Percentiles rank a stretch among this genome's conserved stretches.
Conservation (phyloP, 2,888 invertebrate genomes). For the Deroplatys truncata region DNA sequence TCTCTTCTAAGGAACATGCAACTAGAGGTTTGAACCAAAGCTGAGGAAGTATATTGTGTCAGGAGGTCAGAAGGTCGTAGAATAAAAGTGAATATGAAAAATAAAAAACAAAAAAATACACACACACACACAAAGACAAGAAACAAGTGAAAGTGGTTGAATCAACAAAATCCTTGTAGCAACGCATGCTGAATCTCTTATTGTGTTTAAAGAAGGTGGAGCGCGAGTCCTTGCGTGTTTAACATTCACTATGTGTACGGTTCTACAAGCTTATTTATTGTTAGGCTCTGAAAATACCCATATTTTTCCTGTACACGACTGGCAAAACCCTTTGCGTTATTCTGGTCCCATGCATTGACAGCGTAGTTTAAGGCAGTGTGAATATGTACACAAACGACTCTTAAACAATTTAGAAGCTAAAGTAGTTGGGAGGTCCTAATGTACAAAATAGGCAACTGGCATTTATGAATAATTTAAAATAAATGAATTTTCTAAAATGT, state of each 20-base stretch:
- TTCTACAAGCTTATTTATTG: neutral
- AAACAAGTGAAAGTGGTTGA: neutral
- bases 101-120: too few relatives aligned
- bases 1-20: too few relatives aligned
- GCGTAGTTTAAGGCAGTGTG: too few relatives aligned
- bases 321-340: neutral
- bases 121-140: neutral
- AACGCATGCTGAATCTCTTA: neutral
- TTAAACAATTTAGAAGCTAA: too few relatives aligned
- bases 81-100: neutral
- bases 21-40: neutral
- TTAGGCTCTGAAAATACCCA: neutral
- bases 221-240: neutral
- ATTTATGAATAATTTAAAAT: too few relatives aligned
- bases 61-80: neutral
- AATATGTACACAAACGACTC: too few relatives aligned
- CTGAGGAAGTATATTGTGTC: neutral
- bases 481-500: too few relatives aligned
- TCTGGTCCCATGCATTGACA: too few relatives aligned
- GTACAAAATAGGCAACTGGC: too few relatives aligned
- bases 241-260: neutral
- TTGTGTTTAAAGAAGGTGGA: neutral
- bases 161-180: neutral
- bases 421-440: too few relatives aligned
- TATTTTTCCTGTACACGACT: neutral